Base-by-base conservation (phyloP, 2,113 vertebrate species). In the Oryzias melastigma region DNA sequence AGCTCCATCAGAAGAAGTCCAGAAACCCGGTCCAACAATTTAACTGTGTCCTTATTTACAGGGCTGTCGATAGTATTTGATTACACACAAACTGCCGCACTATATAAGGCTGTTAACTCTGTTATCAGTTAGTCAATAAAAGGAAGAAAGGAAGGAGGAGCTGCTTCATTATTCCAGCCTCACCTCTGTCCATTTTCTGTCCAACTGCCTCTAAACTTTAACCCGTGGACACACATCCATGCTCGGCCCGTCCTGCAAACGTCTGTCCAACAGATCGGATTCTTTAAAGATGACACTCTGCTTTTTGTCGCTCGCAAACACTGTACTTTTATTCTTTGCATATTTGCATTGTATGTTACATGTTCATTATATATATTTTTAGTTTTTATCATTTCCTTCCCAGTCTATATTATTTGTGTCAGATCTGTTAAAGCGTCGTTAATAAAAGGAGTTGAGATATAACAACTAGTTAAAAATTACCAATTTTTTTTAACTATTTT, bases 101-200 rank as follows among this genome's bases (percentile, higher is more conserved):
- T 82, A 84, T 71, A 82, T 70, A 47, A 75, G 78, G 71, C 63
- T 24, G 78, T 75, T 80, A 75, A 50, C 56, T 72, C 61, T 13
- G 54, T 75, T 77, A 81, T 78, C 75, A 72, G 71, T 48, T 41
- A 25, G 78, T 71, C 74, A 20, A 64, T 73, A 53, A 14, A 53
- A 66, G 6, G 44, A 29, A 14, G 35, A 24, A 35, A 35, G 35
- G 27, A 35, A 41, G 16, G n/a, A 15, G 5, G 40, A 13, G 44
- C 15, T 8, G 54, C 43, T 44, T 53, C 45, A 47, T 70, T 58
- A 45, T 66, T 55, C 35, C 18, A 49, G 49, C 58, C 15, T 58
- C 29, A 24, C n/a, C 4, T 48, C 67, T 62, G 66, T 48, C 35
- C 35, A 35, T 35, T 35, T 35, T 35, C 35, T 24, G 24, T 18